These are phyloP conservation scores for Cossypha polioptera DNA, from an alignment of 2,797 vertebrate species.

Conservation along the genomic window DNA sequence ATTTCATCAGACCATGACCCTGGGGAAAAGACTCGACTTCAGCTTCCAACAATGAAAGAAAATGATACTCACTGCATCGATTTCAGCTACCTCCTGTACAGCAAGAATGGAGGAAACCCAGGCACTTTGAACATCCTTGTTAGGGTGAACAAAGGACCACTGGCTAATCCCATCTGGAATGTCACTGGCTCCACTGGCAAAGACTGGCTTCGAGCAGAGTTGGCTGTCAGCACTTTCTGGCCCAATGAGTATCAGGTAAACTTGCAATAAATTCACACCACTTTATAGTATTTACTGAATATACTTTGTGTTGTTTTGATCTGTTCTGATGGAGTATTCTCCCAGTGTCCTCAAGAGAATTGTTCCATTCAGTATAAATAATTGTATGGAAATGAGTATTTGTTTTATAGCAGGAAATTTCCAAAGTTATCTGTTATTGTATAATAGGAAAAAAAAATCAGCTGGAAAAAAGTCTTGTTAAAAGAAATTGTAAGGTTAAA, in stretches of 20 bases:
- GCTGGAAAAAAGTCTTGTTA: not conserved
- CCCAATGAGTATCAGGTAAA: slow-evolving; percentile 98
- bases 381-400: not conserved
- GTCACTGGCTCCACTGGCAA: slow-evolving; percentile 92
- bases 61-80: slow-evolving; percentile 98
- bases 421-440: not conserved
- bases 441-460: not conserved
- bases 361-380: not conserved
- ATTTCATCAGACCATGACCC: slow-evolving; percentile 90
- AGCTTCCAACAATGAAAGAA: slow-evolving; percentile 97
- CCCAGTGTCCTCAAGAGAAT: not conserved
- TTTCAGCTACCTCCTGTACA: slow-evolving; percentile 94
- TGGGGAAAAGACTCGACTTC: slow-evolving; percentile 91
- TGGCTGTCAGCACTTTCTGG: slow-evolving; percentile 99
- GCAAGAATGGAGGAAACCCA: slow-evolving; percentile 86
- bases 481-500: not conserved
- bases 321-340: not conserved
- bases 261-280: not conserved
- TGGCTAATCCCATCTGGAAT: slow-evolving; percentile 98
- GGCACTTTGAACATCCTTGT: slow-evolving; percentile 93
- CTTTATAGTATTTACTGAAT: not conserved
- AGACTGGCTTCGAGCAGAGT: slow-evolving; percentile 93
- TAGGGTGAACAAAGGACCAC: slow-evolving; percentile 93
- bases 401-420: not conserved
- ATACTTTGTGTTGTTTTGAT: not conserved